These are phyloP conservation scores for Dryobates pubescens DNA, from an alignment of 2,797 vertebrate genomes.

Conservation along the genomic window DNA sequence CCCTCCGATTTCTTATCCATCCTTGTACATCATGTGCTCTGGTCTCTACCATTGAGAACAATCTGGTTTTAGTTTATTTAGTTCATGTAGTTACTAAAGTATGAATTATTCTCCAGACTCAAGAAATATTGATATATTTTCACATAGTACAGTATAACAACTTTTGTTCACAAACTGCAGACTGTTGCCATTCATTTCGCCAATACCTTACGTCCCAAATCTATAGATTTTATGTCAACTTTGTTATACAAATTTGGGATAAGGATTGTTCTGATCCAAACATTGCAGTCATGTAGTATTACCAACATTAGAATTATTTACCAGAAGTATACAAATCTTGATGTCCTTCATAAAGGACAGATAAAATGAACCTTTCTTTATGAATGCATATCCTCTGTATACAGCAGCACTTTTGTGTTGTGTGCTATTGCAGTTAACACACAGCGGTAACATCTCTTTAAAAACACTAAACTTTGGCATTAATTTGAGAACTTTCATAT, in stretches of 20 bases:
- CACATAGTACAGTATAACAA: neutral
- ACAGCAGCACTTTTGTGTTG: neutral
- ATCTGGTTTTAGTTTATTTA: neutral
- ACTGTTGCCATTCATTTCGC: neutral
- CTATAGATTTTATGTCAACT: neutral
- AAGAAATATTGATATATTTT: neutral
- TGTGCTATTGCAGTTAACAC: neutral
- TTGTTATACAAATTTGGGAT: neutral
- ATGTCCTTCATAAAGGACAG: neutral
- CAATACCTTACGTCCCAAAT: neutral
- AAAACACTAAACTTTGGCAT: neutral
- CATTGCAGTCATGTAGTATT: neutral
- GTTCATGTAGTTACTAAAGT: neutral
- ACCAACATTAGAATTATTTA: neutral
- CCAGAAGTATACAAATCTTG: neutral
- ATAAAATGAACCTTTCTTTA: neutral
- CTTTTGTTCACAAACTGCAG: neutral
- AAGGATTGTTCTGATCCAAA: neutral
- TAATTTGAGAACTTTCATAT: neutral
- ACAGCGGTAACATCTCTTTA: neutral
- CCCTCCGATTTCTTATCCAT: neutral
- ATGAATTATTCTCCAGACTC: neutral
- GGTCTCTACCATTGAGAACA: neutral
- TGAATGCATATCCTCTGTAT: neutral
- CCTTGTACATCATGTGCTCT: neutral